These are phyloP conservation scores for Lasioglossum figueresi DNA, from an alignment of 2,888 invertebrate genomes.

Conservation along the genomic window DNA sequence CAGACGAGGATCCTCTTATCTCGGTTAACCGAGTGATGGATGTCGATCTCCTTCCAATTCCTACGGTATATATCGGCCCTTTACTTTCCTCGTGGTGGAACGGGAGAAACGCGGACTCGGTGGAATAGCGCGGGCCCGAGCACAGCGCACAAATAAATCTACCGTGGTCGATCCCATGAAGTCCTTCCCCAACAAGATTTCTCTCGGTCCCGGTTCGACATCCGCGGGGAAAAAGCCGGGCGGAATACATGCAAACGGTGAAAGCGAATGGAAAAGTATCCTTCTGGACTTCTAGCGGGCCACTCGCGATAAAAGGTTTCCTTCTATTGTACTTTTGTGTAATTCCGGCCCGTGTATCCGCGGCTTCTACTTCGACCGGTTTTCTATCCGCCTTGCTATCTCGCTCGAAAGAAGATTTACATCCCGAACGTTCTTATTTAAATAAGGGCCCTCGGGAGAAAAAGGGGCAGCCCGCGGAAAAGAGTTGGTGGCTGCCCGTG, in stretches of 20 bases:
- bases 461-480: not conserved
- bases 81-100: constrained; percentile 20
- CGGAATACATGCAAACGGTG: constrained; percentile 54
- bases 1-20: constrained; percentile 72
- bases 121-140: constrained; percentile 49
- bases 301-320: constrained; percentile 64
- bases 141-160: constrained; percentile 73
- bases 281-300: constrained; percentile 52
- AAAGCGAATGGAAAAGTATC: constrained; percentile 66
- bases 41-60: constrained; percentile 71
- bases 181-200: constrained; percentile 65
- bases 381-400: constrained; percentile 42
- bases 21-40: constrained; percentile 77
- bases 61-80: constrained; percentile 45
- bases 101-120: constrained; percentile 12
- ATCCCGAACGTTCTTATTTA: constrained; percentile 59
- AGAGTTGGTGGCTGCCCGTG: not conserved
- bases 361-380: constrained; percentile 47
- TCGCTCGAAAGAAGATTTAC: constrained; percentile 57
- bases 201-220: constrained; percentile 41
- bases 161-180: constrained; percentile 67
- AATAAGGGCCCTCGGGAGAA: constrained; percentile 32
- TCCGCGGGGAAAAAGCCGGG: constrained; percentile 30
- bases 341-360: constrained; percentile 55
- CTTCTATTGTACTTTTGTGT: constrained; percentile 57